phyloP scores from a whole-genome alignment of 2,888 invertebrate species.

The Zeuzera pyrina region DNA sequence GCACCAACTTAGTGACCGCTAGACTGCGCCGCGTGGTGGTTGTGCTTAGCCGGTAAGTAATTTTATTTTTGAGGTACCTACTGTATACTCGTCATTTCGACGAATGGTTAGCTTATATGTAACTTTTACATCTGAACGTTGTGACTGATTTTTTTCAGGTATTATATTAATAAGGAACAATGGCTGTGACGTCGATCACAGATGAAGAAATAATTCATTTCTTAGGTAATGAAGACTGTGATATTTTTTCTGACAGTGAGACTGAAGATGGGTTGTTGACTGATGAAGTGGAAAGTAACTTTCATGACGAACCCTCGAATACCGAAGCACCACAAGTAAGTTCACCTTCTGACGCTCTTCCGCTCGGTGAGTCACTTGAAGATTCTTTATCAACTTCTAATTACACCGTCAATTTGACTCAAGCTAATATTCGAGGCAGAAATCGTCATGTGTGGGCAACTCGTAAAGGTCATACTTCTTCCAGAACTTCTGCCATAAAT shows the following conservation, averaged over 20 bases:
- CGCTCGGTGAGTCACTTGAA: neutral
- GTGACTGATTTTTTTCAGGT: no score
- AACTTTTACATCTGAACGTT: constrained; percentile 4
- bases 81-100: constrained; percentile 3
- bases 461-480: constrained; percentile 11
- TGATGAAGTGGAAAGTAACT: constrained; percentile 3
- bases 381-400: neutral
- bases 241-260: constrained; percentile 2
- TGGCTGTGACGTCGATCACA: constrained; percentile 2
- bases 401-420: constrained; percentile 8
- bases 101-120: constrained; percentile 6
- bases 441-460: constrained; percentile 14
- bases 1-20: neutral
- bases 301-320: constrained; percentile 2
- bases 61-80: constrained; percentile 4
- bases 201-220: constrained; percentile 2
- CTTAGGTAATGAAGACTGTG: constrained; percentile 1
- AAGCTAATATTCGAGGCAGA: constrained; percentile 14
- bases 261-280: neutral
- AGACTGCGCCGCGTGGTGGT: neutral
- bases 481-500: constrained; percentile 13
- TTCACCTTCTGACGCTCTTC: neutral
- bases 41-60: constrained; percentile 6
- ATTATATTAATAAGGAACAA: constrained; percentile 5
- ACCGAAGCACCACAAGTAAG: neutral